Evolutionary conservation across 2,888 invertebrate species (phyloP).

Genomic region (Pheosia tremula): DNA sequence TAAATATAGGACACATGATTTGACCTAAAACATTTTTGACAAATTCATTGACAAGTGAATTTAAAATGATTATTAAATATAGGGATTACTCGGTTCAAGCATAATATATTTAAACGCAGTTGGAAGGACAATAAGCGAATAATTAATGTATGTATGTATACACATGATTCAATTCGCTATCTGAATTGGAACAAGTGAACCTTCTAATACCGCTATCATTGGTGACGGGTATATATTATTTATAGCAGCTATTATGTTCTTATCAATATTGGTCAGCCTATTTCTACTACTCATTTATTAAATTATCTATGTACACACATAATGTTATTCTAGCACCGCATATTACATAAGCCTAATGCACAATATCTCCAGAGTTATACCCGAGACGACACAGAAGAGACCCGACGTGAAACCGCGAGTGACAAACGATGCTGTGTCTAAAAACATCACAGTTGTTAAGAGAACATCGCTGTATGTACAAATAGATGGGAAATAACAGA

Average conservation of each 20-base stretch:
- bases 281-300: neutral
- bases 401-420: slow-evolving; percentile 51
- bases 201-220: neutral
- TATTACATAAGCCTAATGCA: slow-evolving; percentile 37
- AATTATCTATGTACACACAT: neutral
- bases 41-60: too few relatives aligned
- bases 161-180: neutral
- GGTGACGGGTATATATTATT: slow-evolving; percentile 1
- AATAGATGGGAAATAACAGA: slow-evolving; percentile 43
- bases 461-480: slow-evolving; percentile 65
- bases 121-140: too few relatives aligned
- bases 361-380: slow-evolving; percentile 66
- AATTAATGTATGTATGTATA: too few relatives aligned
- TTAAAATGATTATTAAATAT: too few relatives aligned
- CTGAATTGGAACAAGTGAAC: neutral
- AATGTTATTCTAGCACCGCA: slow-evolving; percentile 23
- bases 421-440: slow-evolving; percentile 56
- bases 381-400: slow-evolving; percentile 65
- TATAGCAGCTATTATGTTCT: neutral
- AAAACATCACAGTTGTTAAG: slow-evolving; percentile 61
- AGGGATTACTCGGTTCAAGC: too few relatives aligned
- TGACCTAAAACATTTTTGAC: too few relatives aligned
- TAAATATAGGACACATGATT: too few relatives aligned
- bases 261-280: slow-evolving; percentile 1
- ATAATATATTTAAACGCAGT: too few relatives aligned